A percentile compares a stretch with the other conserved stretches of the same genome.
These are phyloP conservation scores for Heliangelus exortis DNA, from an alignment of 2,797 vertebrate species.

Conservation along the genomic window DNA sequence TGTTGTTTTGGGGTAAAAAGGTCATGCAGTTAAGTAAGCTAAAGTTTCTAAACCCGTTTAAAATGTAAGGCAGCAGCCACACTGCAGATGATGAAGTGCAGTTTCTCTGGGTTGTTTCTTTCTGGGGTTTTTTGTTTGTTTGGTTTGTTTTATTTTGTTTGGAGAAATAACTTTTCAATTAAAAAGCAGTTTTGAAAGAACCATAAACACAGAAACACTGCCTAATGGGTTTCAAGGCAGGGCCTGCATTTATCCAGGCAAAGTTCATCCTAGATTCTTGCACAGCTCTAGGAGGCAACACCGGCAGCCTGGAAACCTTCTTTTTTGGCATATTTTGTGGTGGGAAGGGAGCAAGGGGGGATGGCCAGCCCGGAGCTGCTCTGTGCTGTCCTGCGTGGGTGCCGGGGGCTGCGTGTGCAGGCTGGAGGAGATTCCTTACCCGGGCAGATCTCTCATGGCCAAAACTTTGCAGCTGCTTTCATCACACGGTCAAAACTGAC, in stretches of 20 bases:
- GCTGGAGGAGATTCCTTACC: not conserved
- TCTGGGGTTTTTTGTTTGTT: not conserved
- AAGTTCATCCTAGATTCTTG: not conserved
- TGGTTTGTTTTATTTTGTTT: not conserved
- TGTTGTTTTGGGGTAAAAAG: not conserved
- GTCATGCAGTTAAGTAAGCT: not conserved
- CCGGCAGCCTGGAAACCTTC: not conserved
- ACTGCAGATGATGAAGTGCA: not conserved
- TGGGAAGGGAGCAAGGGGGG: rapidly evolving
- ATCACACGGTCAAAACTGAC: rapidly evolving
- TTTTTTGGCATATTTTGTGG: not conserved
- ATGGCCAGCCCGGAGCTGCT: not conserved
- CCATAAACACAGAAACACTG: not conserved
- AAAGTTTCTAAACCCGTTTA: not conserved
- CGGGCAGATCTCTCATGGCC: not conserved
- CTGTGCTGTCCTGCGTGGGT: not conserved
- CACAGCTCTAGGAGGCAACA: not conserved
- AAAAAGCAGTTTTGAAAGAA: not conserved
- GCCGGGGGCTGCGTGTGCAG: not conserved
- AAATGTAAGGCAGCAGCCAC: not conserved
- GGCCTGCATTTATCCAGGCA: not conserved
- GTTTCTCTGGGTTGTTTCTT: not conserved
- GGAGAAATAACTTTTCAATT: not conserved
- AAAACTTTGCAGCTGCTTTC: not conserved
- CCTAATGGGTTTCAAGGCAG: not conserved